These are phyloP conservation scores for Rotaria socialis DNA, from an alignment of 2,888 invertebrate species.

Conservation along the genomic window DNA sequence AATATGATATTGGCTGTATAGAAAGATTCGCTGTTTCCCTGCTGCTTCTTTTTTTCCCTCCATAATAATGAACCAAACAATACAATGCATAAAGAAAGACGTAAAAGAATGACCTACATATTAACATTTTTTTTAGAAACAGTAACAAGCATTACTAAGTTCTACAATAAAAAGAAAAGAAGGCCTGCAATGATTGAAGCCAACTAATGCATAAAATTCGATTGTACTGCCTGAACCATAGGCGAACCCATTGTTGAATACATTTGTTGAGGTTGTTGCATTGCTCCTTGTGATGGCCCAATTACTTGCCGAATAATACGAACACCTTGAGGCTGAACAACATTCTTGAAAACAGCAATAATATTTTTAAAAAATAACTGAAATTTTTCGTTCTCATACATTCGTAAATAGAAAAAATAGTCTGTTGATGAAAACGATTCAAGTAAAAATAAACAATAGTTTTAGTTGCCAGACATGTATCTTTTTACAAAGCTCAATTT, in stretches of 20 bases:
- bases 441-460: no score
- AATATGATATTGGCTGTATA: background rate
- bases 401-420: no score
- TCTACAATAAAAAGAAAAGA: background rate
- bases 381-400: no score
- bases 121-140: background rate
- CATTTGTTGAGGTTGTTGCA: background rate
- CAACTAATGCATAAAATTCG: background rate
- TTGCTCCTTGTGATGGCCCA: background rate
- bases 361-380: background rate
- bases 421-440: no score
- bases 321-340: constrained; percentile 18
- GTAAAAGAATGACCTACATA: background rate
- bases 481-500: no score
- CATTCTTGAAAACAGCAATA: background rate
- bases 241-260: background rate
- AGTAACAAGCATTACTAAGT: background rate
- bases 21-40: background rate
- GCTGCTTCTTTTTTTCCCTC: background rate
- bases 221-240: background rate
- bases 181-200: background rate
- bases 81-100: background rate
- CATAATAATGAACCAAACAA: background rate
- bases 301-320: constrained; percentile 27
- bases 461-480: no score